Base-by-base conservation (phyloP, 2,888 invertebrate species). In the Rhamphomyia laevipes region DNA sequence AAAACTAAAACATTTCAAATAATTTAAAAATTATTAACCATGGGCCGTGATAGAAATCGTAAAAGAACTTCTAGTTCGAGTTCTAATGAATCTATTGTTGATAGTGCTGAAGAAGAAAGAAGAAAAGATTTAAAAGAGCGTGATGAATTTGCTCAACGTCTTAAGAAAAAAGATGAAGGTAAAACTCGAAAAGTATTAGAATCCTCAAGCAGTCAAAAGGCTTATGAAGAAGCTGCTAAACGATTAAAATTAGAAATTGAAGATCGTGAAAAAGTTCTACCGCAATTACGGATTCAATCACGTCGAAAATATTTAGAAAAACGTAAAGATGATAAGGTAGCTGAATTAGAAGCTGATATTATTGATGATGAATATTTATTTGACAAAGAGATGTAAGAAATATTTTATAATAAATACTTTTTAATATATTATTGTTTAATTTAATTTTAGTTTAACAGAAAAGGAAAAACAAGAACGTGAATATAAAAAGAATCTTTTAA, bases 361-460 rank as follows among this genome's bases (percentile, higher is more conserved):
- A 74, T 82, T 43, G 99, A 99, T 69, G 99, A 99, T 73, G 94
- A 96, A 69, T 92, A 89, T 65, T 76, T 96, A 1, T 99, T 96
- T 69, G 85, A 87, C 47, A 89, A 90, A 55, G 80, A 84, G 64
- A 77, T 84, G 86, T 92, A 77, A 77, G 82, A 75, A 53, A n/a
- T n/a, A n/a, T 7, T 11, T 7, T 43, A 2, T 38, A 9, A 31
- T 9, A 27, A 1, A 43, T 44, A 21, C 5, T 43, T 18, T 15
- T 42, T 12, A 35, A 11, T 41, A 41, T 17, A 21, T 21, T n/a
- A 12, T 4, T 35, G 18, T 44, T 46, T 43, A 41, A 40, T 47
- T 9, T 17, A 35, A 27, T 17, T 13, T 16, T 41, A 92, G 90
- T 45, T 74, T 99, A 56, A 93, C 95, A 4, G 81, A 85, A 61